These are phyloP conservation scores for Lontra canadensis DNA, from an alignment of 2,113 vertebrate species.

Conservation along the genomic window DNA sequence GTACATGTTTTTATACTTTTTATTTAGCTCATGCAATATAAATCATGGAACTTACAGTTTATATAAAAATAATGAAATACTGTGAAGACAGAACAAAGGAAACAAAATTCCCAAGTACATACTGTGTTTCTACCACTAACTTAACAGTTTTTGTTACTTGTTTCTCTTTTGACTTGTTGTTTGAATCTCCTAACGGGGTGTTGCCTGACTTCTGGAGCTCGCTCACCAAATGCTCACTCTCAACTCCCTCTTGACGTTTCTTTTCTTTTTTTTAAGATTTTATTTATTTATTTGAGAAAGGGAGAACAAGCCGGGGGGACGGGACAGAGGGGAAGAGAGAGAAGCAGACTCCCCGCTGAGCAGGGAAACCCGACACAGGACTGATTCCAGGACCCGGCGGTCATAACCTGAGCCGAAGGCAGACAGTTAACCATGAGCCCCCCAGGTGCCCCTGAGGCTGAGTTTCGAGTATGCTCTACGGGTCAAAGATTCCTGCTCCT, in stretches of 20 bases:
- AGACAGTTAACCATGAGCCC: background rate
- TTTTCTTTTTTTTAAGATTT: background rate
- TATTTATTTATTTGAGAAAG: background rate
- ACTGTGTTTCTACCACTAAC: background rate
- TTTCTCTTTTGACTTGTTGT: background rate
- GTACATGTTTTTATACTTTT: background rate
- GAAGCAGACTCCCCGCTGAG: too few species aligned
- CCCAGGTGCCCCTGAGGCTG: background rate
- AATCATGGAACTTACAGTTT: background rate
- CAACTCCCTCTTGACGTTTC: background rate
- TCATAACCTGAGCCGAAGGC: background rate
- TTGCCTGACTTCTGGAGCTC: background rate
- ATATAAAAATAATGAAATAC: slow-evolving; percentile 21
- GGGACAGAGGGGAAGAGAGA: too few species aligned
- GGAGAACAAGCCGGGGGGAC: background rate
- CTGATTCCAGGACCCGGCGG: background rate
- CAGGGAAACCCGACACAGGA: background rate
- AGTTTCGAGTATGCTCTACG: background rate
- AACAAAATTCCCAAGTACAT: background rate
- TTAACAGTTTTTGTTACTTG: background rate
- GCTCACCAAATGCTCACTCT: background rate
- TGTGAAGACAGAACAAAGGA: background rate
- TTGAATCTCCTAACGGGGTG: background rate
- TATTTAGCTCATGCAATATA: background rate
- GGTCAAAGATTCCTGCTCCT: background rate